Base-by-base conservation (phyloP, 2,888 invertebrate genomes). In the Baronia brevicornis region DNA sequence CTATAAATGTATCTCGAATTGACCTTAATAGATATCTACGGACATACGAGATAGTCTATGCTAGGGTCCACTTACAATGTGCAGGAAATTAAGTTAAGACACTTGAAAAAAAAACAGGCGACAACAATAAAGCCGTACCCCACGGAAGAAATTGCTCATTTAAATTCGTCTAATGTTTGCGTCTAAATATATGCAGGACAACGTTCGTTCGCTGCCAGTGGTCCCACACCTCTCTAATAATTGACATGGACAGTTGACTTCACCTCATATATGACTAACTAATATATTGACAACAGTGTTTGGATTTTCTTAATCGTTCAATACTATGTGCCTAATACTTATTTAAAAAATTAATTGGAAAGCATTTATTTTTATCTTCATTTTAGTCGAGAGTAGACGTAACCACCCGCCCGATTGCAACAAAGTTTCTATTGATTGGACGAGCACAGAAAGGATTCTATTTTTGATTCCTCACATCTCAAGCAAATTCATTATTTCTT, bases 401-500 rank as follows among this genome's bases (percentile, higher is more conserved):
- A 22, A 36, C 23, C n/a, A 47, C 44, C 59, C 55, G 56, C 56
- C 52, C 54, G 46, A 32, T 35, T 53, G 59, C 62, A 60, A 71
- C 67, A 66, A 66, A 64, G 69, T 64, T 59, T 51, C 51, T 70
- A 70, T 73, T 51, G 71, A 75, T 77, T 74, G 63, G 62, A 29
- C 52, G 55, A 55, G 45, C 52, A 6, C 19, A 12, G 54, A 41
- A 48, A 49, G 53, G 53, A 51, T 52, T 68, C 69, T 71, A 71
- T 71, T 72, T 72, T 63, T 32, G 56, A 61, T 59, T 51, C 48
- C 50, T 56, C 46, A 44, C 51, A 63, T 61, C 49, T 44, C 48
- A 48, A 60, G 57, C 52, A 45, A 53, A 62, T 58, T 17, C 26
- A 26, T 34, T 43, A 39, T 58, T 58, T 55, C 55, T 48, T 51